phyloP scores from a whole-genome alignment of 2,888 invertebrate species.

The Lepetodrilus schrolli region DNA sequence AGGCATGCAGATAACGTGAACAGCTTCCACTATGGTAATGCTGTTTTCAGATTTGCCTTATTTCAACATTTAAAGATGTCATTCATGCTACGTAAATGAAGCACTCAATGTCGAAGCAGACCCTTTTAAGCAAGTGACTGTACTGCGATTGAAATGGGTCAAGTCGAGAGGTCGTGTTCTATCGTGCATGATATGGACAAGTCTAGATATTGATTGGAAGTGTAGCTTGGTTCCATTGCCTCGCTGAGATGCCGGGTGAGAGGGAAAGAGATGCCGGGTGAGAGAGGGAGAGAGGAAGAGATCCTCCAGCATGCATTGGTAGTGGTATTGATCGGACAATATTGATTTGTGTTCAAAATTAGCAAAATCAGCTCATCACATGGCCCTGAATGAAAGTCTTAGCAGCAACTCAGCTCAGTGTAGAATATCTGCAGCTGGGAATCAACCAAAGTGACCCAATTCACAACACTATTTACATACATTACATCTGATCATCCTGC shows the following conservation, averaged over 20 bases:
- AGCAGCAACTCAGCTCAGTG: neutral
- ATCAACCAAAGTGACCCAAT: conserved; percentile 3
- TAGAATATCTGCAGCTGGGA: neutral
- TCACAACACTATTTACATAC: neutral
- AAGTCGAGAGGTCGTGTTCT: neutral
- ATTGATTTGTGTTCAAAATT: conserved; percentile 7
- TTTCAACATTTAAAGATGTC: too few relatives aligned
- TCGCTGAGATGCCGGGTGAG: neutral
- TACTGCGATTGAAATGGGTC: neutral
- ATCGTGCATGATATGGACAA: neutral
- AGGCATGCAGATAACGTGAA: too few relatives aligned
- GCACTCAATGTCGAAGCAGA: too few relatives aligned
- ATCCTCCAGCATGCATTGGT: too few relatives aligned
- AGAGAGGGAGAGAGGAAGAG: too few relatives aligned
- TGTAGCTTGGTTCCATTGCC: neutral
- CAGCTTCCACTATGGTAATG: too few relatives aligned
- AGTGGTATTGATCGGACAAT: conserved; percentile 1
- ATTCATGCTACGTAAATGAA: too few relatives aligned
- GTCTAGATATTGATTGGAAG: neutral
- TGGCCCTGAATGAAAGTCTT: neutral
- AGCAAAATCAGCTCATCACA: conserved; percentile 7
- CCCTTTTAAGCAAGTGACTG: too few relatives aligned
- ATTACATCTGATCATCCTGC: neutral
- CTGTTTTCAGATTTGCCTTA: too few relatives aligned
- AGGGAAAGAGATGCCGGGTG: too few relatives aligned